Conservation (phyloP, 2,888 invertebrate genomes). For the Pristionchus mayeri region DNA sequence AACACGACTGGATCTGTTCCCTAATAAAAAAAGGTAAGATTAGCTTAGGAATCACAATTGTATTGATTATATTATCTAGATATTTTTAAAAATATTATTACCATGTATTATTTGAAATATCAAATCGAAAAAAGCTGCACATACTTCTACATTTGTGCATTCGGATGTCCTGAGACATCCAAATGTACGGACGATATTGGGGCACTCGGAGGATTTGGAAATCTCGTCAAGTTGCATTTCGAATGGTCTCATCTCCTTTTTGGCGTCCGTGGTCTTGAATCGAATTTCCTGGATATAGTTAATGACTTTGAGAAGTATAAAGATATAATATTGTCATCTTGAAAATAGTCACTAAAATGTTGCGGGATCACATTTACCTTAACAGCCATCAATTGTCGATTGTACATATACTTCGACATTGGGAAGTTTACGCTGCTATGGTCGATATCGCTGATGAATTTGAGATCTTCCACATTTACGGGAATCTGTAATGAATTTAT, state of each 20-base stretch:
- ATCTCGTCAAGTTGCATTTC: constrained; percentile 99
- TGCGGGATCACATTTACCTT: constrained; percentile 69
- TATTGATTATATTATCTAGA: too few relatives aligned
- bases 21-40: constrained; percentile 48
- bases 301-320: too few relatives aligned
- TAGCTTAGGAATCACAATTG: not conserved
- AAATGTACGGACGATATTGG: constrained; percentile 94
- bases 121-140: too few relatives aligned
- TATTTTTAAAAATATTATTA: constrained; percentile 81
- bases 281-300: constrained; percentile 81
- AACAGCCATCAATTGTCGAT: constrained; percentile 74
- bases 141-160: too few relatives aligned
- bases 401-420: constrained; percentile 90
- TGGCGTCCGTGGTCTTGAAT: constrained; percentile 95
- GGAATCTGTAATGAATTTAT: not conserved
- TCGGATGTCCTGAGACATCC: constrained; percentile 99
- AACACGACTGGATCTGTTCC: constrained; percentile 91
- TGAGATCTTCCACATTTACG: constrained; percentile 71
- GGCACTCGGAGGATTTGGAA: constrained; percentile 95
- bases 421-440: constrained; percentile 91
- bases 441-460: constrained; percentile 77
- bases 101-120: too few relatives aligned
- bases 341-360: too few relatives aligned
- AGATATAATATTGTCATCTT: too few relatives aligned
- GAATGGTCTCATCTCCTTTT: constrained; percentile 96